phyloP scores from a whole-genome alignment of 2,888 invertebrate genomes.

The Cryptus viduatorius region DNA sequence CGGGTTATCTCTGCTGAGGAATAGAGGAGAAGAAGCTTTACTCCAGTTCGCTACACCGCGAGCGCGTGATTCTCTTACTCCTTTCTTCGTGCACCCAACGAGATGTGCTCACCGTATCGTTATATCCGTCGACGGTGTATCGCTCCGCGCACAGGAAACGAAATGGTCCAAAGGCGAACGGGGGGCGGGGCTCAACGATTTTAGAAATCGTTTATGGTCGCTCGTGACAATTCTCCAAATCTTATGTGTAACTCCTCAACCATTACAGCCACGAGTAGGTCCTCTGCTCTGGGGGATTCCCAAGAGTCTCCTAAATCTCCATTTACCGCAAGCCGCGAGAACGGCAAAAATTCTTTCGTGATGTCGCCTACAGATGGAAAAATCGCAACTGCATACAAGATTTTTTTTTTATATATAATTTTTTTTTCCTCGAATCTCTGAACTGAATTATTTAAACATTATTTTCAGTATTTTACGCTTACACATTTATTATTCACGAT shows the following conservation, averaged over 20 bases:
- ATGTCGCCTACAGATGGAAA: too few species aligned
- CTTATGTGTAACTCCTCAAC: conserved; percentile 9
- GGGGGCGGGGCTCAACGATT: not conserved
- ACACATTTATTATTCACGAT: too few species aligned
- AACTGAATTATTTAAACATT: too few species aligned
- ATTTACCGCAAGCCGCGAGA: not conserved
- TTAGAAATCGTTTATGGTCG: conserved; percentile 34
- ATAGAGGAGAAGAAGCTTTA: conserved; percentile 8
- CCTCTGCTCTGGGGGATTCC: not conserved
- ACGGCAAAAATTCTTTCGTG: too few species aligned
- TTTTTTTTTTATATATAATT: too few species aligned
- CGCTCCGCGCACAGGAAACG: conserved; percentile 15
- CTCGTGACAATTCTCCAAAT: conserved; percentile 32
- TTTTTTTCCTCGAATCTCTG: too few species aligned
- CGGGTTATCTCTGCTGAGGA: conserved; percentile 26
- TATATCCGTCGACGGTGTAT: conserved; percentile 27
- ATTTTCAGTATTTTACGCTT: too few species aligned
- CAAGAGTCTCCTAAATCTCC: not conserved
- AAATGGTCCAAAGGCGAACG: not conserved
- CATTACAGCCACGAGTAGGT: not conserved
- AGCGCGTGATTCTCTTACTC: conserved; percentile 18
- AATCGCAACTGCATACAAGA: too few species aligned
- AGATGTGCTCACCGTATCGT: conserved; percentile 4
- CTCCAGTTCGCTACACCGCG: conserved; percentile 42
- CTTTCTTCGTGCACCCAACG: not conserved